Base-by-base conservation (phyloP, 2,888 invertebrate genomes). In the Chouioia cunea region DNA sequence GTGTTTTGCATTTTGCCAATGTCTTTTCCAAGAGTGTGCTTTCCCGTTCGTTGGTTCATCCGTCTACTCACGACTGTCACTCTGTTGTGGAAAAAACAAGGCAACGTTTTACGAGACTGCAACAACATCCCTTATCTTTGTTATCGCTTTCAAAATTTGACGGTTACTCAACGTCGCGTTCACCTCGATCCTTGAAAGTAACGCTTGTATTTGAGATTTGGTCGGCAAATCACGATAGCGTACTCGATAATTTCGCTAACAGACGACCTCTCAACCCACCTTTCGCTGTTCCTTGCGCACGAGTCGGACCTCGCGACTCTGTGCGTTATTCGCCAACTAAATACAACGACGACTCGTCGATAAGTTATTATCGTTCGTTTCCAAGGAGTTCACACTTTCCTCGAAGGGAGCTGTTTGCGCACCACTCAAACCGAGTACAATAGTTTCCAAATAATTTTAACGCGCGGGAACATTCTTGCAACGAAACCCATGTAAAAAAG, bases 371-470 rank as follows among this genome's bases (percentile, higher is more conserved):
- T 58, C 15, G 18, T 57, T 18, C 36, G 36, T 36, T 65, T 57
- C 47, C 48, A 65, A 47, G 54, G 54, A 58, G 36, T 36, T 36
- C 10, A 58, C 2, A 44, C 22, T 53, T 66, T 52, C 46, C 53
- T 27, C 66, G 52, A 66, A 66, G 44, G 65, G 57, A 65, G 65
- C 44, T 58, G n/a, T 56, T 59, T 53, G 53, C 54, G 27, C 53
- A 54, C 47, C 60, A 20, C 50, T 60, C 47, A 67, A 60, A 66
- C 46, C 27, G 22, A 60, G 60, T 67, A 67, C 67, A 67, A 67
- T 67, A 54, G 60, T 60, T 54, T 65, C 54, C 43, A 50, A 60
- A 60, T 44, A 23, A 62, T 48, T 60, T 47, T 54, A 53, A 20
- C 22, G 53, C 59, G 57, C 50, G 48, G 44, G 62, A 57, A 57